Percentiles rank a stretch among this genome's conserved stretches.
phyloP scores from a whole-genome alignment of 2,888 invertebrate species.

The Dolomedes plantarius region DNA sequence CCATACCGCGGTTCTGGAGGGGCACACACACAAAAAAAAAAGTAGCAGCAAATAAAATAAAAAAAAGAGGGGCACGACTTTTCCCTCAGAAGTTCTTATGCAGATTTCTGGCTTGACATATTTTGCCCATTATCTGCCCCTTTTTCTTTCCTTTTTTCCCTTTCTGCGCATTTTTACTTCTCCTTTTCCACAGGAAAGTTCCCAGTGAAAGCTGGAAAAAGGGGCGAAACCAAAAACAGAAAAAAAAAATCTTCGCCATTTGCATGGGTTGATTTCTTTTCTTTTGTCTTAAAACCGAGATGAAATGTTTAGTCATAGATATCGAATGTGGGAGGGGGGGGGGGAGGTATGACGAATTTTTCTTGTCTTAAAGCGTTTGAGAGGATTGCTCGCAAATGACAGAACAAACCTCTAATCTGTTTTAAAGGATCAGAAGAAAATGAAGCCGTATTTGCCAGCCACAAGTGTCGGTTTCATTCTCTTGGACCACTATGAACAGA shows the following conservation, averaged over 20 bases:
- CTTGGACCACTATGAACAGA: too few relatives aligned
- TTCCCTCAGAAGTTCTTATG: constrained; percentile 65
- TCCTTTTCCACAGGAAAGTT: constrained; percentile 2
- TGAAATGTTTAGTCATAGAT: constrained; percentile 11
- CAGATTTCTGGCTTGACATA: constrained; percentile 68
- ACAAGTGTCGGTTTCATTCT: too few relatives aligned
- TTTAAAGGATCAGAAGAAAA: neutral
- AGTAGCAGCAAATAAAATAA: constrained; percentile 9
- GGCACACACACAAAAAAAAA: constrained; percentile 9
- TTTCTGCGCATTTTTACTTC: constrained; percentile 29
- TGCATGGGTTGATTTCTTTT: constrained; percentile 22
- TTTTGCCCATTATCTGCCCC: constrained; percentile 66
- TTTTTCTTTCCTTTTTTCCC: constrained; percentile 25
- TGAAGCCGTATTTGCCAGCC: too few relatives aligned
- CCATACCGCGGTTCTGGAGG: neutral
- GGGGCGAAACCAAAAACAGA: too few relatives aligned
- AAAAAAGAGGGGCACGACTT: constrained; percentile 48
- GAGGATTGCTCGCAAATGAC: neutral
- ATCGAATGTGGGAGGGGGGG: neutral
- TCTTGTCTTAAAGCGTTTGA: too few relatives aligned
- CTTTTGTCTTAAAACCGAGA: neutral
- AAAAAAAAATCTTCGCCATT: constrained; percentile 16
- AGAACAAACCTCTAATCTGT: neutral
- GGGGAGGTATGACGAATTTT: neutral
- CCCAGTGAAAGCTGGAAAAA: constrained; percentile 4